A percentile compares a stretch with the other conserved stretches of the same genome.
These are phyloP conservation scores for Amphimallon solstitiale DNA, from an alignment of 2,888 invertebrate genomes.

Conservation along the genomic window DNA sequence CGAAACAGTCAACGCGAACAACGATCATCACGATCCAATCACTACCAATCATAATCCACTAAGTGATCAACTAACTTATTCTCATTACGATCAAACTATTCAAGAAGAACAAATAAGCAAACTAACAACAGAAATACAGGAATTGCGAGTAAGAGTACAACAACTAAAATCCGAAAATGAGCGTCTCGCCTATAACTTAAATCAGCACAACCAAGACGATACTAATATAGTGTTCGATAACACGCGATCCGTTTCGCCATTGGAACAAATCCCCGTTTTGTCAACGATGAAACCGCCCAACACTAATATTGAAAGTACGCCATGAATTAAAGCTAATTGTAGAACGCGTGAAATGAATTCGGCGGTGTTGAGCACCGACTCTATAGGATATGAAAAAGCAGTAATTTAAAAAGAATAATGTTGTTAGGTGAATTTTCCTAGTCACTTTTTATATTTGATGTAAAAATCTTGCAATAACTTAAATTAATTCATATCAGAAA, in stretches of 20 bases:
- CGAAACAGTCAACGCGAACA: slow-evolving; percentile 1
- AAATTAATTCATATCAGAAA: slow-evolving; percentile 34
- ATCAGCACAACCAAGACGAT: slow-evolving; percentile 30
- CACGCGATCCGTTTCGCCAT: slow-evolving; percentile 42
- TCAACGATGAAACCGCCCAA: slow-evolving; percentile 46
- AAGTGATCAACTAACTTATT: background rate
- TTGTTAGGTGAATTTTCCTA: slow-evolving; percentile 45
- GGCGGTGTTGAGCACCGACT: slow-evolving; percentile 1
- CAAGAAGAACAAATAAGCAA: slow-evolving; percentile 58
- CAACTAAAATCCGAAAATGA: slow-evolving; percentile 56
- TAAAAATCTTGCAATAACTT: slow-evolving; percentile 38
- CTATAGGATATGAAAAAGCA: slow-evolving; percentile 16
- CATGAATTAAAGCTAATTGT: slow-evolving; percentile 45
- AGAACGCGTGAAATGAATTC: slow-evolving; percentile 5
- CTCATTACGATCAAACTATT: slow-evolving; percentile 42
- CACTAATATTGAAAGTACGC: slow-evolving; percentile 46
- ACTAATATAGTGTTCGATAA: slow-evolving; percentile 29
- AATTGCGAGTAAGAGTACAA: slow-evolving; percentile 57
- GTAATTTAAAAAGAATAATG: slow-evolving; percentile 30
- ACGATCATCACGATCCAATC: background rate
- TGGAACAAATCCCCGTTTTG: slow-evolving; percentile 36
- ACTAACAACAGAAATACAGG: slow-evolving; percentile 59
- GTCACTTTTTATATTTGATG: slow-evolving; percentile 44
- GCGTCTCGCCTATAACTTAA: slow-evolving; percentile 39
- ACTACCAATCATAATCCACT: background rate